A percentile compares a stretch with the other conserved stretches of the same genome.
phyloP scores from a whole-genome alignment of 1,140 invertebrate species.

The Sminthurides bifidus region DNA sequence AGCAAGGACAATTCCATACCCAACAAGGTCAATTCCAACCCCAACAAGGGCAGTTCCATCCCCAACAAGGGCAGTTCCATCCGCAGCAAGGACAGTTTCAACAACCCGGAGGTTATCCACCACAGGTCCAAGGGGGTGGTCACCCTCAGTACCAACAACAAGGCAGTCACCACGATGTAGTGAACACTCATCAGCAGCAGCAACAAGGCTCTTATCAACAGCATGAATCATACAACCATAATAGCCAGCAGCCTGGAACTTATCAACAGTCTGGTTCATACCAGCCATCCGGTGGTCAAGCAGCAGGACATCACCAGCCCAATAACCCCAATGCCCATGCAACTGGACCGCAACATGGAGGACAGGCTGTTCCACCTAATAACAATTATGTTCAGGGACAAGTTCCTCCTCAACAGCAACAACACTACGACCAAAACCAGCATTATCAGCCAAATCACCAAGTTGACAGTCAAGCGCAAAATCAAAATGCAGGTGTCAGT shows the following conservation, averaged over 20 bases:
- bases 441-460: not conserved
- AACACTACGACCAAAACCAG: not conserved
- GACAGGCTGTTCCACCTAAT: conserved; percentile 5
- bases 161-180: not conserved
- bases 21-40: conserved; percentile 19
- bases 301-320: conserved; percentile 5
- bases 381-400: not conserved
- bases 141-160: not conserved
- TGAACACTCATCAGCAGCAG: conserved; percentile 18
- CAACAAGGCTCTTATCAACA: conserved; percentile 21
- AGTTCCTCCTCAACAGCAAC: not conserved
- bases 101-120: not conserved
- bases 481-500: not conserved
- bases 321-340: conserved; percentile 10
- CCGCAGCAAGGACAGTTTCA: not conserved
- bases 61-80: not conserved
- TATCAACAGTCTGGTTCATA: not conserved
- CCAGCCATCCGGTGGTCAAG: conserved; percentile 13
- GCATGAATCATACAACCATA: conserved; percentile 8
- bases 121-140: not conserved
- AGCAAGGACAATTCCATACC: conserved; percentile 15
- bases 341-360: conserved; percentile 8
- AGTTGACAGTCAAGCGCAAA: not conserved
- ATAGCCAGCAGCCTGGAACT: not conserved
- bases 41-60: not conserved